Evolutionary conservation across 2,113 vertebrate genomes (phyloP), one percentile per base, ranked within the genome.

Genomic region (Castor canadensis): DNA sequence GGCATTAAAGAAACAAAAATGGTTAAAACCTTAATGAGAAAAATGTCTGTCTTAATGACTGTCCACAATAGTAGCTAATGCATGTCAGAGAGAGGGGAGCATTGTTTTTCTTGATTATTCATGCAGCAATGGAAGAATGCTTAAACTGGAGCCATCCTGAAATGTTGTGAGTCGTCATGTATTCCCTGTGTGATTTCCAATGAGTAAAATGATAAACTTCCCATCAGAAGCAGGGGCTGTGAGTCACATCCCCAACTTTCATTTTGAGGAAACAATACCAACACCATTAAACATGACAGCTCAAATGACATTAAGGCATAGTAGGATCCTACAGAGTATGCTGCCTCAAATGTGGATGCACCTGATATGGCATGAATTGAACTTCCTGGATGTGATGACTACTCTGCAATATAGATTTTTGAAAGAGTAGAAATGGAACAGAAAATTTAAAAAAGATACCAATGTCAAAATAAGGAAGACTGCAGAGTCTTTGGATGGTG

Each of bases 11-110:
- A 91, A 60, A 47, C 11, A 83, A 92, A 93, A 60, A n/a, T 89
- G n/a, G 52, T 66, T 86, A 83, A 94, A 91, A 67, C 58, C 92
- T 72, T 88, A 69, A 32, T 77, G 47, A 52, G 91, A 95, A 73
- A 71, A 87, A 71, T 66, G n/a, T 7, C 28, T 87, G n/a, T 69
- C 24, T 49, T 79, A 52, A 40, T 16, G 11, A 60, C 11, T 83
- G 16, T 90, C 76, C 19, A 0, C 3, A 16, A 72, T 4, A n/a
- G 49, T 16, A 28, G 4, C 72, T 64, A 67, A 75, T 30, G 84
- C 22, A 9, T 17, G 66, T 32, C 35, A 92, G 30, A 67, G 28
- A 79, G 52, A 75, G 22, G 49, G 40, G 16, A 38, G 54, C 4
- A 2, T 0, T n/a, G 17, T 52, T 32, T 26, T 72, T 40, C 5